Percentiles rank a stretch among this genome's conserved stretches.
phyloP scores from a whole-genome alignment of 2,113 vertebrate genomes.

The Atherinomorus stipes region DNA sequence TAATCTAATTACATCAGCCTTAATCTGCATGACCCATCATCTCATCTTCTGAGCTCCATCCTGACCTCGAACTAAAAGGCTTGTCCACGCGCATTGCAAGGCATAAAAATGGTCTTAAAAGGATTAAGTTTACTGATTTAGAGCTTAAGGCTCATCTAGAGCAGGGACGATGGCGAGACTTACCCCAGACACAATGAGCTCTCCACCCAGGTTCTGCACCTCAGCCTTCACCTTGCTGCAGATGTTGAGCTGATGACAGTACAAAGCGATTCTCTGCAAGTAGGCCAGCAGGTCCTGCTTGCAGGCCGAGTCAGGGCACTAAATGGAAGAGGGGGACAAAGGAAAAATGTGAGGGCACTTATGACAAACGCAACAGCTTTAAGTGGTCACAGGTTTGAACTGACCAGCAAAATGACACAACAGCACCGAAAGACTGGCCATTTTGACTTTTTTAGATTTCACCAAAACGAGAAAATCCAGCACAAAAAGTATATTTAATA shows the following conservation, averaged over 20 bases:
- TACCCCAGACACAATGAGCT: constrained; percentile 98
- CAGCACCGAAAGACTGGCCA: background rate
- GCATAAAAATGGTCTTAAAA: constrained; percentile 28
- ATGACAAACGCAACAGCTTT: background rate
- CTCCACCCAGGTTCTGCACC: constrained; percentile 98
- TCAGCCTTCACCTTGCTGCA: constrained; percentile 99
- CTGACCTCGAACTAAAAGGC: constrained; percentile 46
- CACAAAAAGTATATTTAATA: background rate
- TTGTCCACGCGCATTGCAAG: constrained; percentile 13
- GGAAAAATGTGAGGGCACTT: background rate
- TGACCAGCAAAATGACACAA: background rate
- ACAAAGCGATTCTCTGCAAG: constrained; percentile 97
- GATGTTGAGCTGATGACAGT: constrained; percentile 99
- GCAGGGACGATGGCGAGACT: constrained; percentile 59
- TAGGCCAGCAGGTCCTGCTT: constrained; percentile 98
- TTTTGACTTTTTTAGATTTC: too few species aligned
- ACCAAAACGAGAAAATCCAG: background rate
- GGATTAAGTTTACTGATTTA: constrained; percentile 12
- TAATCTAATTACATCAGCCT: constrained; percentile 50
- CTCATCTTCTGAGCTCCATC: constrained; percentile 25
- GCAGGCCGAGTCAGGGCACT: constrained; percentile 97
- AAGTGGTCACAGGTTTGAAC: background rate
- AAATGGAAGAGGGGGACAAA: constrained; percentile 14
- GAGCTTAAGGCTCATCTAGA: background rate
- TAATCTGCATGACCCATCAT: constrained; percentile 52